Percentiles rank a stretch among this genome's conserved stretches.
Conservation (phyloP, 2,113 vertebrate genomes). For the Pollachius pollachius region DNA sequence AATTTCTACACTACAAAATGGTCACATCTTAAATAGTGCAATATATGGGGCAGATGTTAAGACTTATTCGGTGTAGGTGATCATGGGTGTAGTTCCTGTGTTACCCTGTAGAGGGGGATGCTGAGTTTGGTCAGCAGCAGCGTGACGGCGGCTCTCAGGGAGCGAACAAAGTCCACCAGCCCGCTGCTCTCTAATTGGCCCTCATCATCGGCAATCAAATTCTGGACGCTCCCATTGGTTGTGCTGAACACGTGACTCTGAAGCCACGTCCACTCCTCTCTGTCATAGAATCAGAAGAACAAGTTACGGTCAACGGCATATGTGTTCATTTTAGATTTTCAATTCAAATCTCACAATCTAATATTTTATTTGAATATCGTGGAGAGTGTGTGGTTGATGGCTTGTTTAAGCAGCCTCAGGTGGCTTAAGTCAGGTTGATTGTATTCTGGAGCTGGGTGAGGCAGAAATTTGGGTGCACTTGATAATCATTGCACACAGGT, state of each 20-base stretch:
- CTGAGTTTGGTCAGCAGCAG: conserved; percentile 75
- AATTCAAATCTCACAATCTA: too few species aligned
- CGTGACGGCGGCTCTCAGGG: conserved; percentile 65
- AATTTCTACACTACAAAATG: too few species aligned
- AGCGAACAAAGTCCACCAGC: conserved; percentile 59
- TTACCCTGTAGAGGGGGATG: conserved; percentile 77
- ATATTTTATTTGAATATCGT: too few species aligned
- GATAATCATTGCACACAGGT: too few species aligned
- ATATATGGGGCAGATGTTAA: background rate
- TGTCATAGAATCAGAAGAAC: conserved; percentile 33
- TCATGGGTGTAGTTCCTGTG: too few species aligned
- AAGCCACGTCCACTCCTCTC: conserved; percentile 78
- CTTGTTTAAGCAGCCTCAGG: too few species aligned
- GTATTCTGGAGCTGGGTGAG: too few species aligned
- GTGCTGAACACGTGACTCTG: conserved; percentile 64
- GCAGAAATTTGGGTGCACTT: too few species aligned
- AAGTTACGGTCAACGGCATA: too few species aligned
- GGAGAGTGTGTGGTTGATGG: too few species aligned
- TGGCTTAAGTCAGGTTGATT: too few species aligned
- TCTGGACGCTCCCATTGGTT: conserved; percentile 37
- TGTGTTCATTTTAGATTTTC: too few species aligned
- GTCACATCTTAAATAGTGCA: background rate
- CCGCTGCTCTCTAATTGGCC: conserved; percentile 47
- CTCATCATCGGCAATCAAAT: conserved; percentile 42
- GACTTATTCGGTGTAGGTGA: background rate